Conservation (phyloP, 2,888 invertebrate species). For the Drosophila hamatofila region DNA sequence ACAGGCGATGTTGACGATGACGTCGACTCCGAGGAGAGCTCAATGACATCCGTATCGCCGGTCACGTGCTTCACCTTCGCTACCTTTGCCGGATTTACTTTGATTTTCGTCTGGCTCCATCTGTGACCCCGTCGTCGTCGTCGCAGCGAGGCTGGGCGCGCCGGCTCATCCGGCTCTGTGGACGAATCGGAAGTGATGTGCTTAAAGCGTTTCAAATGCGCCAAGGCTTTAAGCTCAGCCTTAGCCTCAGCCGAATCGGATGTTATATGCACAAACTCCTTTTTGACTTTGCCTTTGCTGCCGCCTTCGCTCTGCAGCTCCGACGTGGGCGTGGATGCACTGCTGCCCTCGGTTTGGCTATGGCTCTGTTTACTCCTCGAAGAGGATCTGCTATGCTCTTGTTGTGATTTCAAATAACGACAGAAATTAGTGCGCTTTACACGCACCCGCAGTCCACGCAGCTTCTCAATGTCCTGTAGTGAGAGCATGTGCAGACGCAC, state of each 20-base stretch:
- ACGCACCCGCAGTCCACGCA: conserved; percentile 63
- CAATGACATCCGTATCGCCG: conserved; percentile 54
- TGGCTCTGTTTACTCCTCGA: conserved; percentile 5
- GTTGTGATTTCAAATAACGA: conserved; percentile 27
- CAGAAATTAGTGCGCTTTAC: conserved; percentile 63
- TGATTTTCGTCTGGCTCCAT: conserved; percentile 2
- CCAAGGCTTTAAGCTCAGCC: conserved; percentile 13
- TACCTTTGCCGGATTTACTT: conserved; percentile 49
- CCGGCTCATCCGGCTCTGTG: conserved; percentile 58
- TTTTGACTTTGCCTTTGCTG: neutral
- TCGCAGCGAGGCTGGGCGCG: conserved; percentile 2
- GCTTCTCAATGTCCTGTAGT: conserved; percentile 45
- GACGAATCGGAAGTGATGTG: conserved; percentile 65
- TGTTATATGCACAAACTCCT: conserved; percentile 63
- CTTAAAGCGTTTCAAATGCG: conserved; percentile 40
- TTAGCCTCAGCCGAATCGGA: conserved; percentile 49
- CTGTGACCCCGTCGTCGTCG: conserved; percentile 33
- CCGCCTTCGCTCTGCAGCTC: conserved; percentile 14
- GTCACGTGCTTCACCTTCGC: conserved; percentile 30
- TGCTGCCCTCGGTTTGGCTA: conserved; percentile 48
- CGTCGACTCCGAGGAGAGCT: conserved; percentile 67
- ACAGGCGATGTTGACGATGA: conserved; percentile 37
- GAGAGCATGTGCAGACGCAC: conserved; percentile 50
- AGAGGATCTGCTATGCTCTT: conserved; percentile 4
- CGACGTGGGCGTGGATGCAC: conserved; percentile 35